Evolutionary conservation across 1,140 invertebrate genomes (phyloP).

Genomic region (Popillia japonica): DNA sequence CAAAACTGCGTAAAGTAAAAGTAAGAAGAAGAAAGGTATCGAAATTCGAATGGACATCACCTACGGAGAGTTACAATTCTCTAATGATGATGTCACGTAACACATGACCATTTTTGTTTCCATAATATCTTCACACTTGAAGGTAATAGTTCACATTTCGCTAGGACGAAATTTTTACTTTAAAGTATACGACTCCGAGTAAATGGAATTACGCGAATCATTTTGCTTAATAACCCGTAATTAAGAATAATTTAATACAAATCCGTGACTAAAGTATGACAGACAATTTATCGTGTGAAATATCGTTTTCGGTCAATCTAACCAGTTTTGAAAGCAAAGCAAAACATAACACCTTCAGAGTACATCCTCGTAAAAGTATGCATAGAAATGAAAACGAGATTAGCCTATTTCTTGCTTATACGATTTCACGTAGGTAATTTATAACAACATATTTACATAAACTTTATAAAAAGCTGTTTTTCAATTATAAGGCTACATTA

Average conservation of each 20-base stretch:
- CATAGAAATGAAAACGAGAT: background rate
- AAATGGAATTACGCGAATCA: background rate
- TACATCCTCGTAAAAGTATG: background rate
- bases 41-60: background rate
- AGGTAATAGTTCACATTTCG: background rate
- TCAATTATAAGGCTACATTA: too few relatives aligned
- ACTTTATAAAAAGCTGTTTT: too few relatives aligned
- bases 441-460: too few relatives aligned
- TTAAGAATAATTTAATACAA: background rate
- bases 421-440: too few relatives aligned
- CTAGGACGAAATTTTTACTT: background rate
- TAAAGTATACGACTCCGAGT: background rate
- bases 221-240: background rate
- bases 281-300: background rate
- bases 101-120: background rate
- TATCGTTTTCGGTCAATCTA: background rate
- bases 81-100: background rate
- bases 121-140: background rate
- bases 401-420: background rate
- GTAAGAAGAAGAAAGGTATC: conserved; percentile 1
- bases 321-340: background rate
- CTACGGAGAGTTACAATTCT: background rate
- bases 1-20: background rate
- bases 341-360: too few relatives aligned
- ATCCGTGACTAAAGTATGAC: background rate